Percentiles rank a stretch among this genome's conserved stretches.
phyloP scores from a whole-genome alignment of 1,140 invertebrate genomes.

The Choristoneura fumiferana region DNA sequence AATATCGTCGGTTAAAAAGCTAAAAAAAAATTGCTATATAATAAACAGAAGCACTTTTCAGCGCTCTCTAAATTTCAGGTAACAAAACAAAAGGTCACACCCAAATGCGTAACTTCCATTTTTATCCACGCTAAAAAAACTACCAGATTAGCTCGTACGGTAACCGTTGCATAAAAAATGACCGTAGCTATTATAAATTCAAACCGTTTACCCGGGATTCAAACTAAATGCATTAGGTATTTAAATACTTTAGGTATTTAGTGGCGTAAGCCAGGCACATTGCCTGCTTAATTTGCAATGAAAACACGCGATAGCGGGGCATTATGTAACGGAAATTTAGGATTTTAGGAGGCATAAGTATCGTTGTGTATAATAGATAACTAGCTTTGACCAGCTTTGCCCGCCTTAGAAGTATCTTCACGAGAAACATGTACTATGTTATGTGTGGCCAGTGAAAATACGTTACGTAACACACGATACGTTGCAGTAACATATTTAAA shows the following conservation, averaged over 20 bases:
- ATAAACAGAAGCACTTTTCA: no score
- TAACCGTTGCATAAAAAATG: constrained; percentile 14
- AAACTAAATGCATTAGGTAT: constrained; percentile 52
- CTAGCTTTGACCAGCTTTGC: no score
- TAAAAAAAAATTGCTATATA: no score
- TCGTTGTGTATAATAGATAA: not conserved
- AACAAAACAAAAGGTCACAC: constrained; percentile 6
- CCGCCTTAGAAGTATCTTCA: no score
- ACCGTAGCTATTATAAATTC: constrained; percentile 44
- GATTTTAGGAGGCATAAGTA: not conserved
- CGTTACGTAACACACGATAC: no score
- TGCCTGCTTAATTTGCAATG: constrained; percentile 55
- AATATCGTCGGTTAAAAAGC: no score
- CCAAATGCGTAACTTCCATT: not conserved
- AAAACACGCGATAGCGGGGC: constrained; percentile 43
- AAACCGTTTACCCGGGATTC: constrained; percentile 43
- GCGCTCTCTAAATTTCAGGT: no score
- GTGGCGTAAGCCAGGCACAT: constrained; percentile 34
- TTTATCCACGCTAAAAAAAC: constrained; percentile 9
- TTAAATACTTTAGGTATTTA: constrained; percentile 28
- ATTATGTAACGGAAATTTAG: not conserved
- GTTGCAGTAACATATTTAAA: no score
- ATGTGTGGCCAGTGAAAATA: no score
- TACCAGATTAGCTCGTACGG: constrained; percentile 7
- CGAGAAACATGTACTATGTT: no score